These are phyloP conservation scores for Neostethus bicornis DNA, from an alignment of 2,797 vertebrate genomes.

Conservation along the genomic window DNA sequence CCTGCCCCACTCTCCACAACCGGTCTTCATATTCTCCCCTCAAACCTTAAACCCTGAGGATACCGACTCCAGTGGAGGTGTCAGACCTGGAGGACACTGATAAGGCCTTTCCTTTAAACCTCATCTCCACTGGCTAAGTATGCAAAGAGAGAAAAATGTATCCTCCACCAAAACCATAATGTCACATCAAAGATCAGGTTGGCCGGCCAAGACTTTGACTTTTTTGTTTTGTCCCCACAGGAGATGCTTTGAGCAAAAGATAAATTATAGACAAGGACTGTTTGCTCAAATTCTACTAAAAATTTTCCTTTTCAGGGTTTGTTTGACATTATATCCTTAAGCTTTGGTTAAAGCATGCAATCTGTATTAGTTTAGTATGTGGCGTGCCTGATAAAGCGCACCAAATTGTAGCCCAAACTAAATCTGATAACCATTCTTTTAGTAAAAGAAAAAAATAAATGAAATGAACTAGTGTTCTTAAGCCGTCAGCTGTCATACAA, in stretches of 20 bases:
- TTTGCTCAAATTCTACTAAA: slow-evolving; percentile 1
- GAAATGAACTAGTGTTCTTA: slow-evolving; percentile 70
- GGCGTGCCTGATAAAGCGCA: slow-evolving; percentile 38
- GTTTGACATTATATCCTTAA: neutral
- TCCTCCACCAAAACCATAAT: slow-evolving; percentile 23
- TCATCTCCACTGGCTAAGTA: slow-evolving; percentile 63
- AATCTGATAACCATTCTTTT: slow-evolving; percentile 54
- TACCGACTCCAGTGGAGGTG: slow-evolving; percentile 62
- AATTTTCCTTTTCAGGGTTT: no score
- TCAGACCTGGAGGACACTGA: slow-evolving; percentile 78
- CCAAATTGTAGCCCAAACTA: slow-evolving; percentile 37
- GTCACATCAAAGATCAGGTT: slow-evolving; percentile 37
- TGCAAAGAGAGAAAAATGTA: slow-evolving; percentile 48
- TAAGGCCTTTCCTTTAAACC: slow-evolving; percentile 75
- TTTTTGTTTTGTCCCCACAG: slow-evolving; percentile 34
- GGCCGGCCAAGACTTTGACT: slow-evolving; percentile 25
- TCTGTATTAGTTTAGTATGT: slow-evolving; percentile 29
- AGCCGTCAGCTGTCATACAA: slow-evolving; percentile 70
- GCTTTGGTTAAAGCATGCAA: slow-evolving; percentile 1
- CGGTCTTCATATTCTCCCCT: slow-evolving; percentile 25
- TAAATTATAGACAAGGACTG: slow-evolving; percentile 5
- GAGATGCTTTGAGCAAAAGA: slow-evolving; percentile 6
- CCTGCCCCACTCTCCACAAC: slow-evolving; percentile 4
- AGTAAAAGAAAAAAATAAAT: slow-evolving; percentile 28
- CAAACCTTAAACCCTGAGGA: slow-evolving; percentile 44